These are phyloP conservation scores for Calephelis perditalis DNA, from an alignment of 2,888 invertebrate genomes.

Conservation along the genomic window DNA sequence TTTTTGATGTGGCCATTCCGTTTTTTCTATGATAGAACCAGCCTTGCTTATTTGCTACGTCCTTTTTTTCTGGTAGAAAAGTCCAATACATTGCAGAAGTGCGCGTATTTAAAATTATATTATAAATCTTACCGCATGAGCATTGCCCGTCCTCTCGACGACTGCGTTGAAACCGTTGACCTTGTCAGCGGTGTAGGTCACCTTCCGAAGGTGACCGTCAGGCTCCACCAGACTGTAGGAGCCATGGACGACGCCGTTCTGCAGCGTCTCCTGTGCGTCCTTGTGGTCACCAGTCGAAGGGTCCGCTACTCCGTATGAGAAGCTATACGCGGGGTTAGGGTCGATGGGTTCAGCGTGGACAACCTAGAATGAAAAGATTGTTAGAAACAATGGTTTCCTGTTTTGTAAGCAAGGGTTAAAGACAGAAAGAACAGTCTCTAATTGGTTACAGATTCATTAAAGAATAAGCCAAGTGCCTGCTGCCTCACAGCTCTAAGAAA, in stretches of 20 bases:
- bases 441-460: too few species aligned
- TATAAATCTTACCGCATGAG: constrained; percentile 51
- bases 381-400: constrained; percentile 11
- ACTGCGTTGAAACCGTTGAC: constrained; percentile 74
- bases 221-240: constrained; percentile 74
- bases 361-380: constrained; percentile 38
- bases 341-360: constrained; percentile 68
- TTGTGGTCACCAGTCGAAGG: constrained; percentile 74
- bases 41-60: too few species aligned
- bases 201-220: constrained; percentile 68
- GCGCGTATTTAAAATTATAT: too few species aligned
- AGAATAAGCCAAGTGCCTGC: too few species aligned
- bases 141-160: constrained; percentile 67
- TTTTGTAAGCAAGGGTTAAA: too few species aligned
- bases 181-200: constrained; percentile 75
- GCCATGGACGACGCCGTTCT: constrained; percentile 75
- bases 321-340: constrained; percentile 74
- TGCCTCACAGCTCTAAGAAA: too few species aligned
- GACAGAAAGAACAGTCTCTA: too few species aligned
- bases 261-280: constrained; percentile 67
- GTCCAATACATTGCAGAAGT: too few species aligned
- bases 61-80: too few species aligned
- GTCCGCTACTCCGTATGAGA: constrained; percentile 72
- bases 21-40: too few species aligned
- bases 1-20: too few species aligned